Base-by-base conservation (phyloP, 2,113 vertebrate genomes). In the Thalassarche chlororhynchos region DNA sequence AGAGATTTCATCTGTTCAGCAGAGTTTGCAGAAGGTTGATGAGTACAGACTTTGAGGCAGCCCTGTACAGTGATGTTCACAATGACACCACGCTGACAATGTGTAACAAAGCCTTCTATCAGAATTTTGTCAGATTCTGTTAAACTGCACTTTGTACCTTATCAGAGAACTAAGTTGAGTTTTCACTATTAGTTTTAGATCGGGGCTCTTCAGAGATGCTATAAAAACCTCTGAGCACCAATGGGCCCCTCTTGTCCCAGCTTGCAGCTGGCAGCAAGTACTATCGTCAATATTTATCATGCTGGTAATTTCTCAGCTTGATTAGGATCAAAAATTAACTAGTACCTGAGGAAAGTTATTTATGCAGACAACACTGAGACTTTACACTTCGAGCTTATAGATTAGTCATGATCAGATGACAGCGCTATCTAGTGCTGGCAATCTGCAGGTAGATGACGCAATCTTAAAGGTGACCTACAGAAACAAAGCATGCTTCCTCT, bases 391-490 rank as follows among this genome's bases (percentile, higher is more conserved):
- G 87, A 84, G 57, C n/a, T 12, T 77, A 44, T 57, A 72, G 52
- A 92, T 96, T 96, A 91, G 78, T 97, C 96, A 94, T 65, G 76
- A 87, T 95, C 93, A 97, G 91, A 88, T 96, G 95, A 95, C 87
- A 92, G 78, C 8, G 0, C 87, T 95, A 94, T 97, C 93, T 95
- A 55, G 21, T 14, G 49, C 93, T 97, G 89, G 91, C 91, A 96
- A 91, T 96, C 97, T 96, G 93, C 91, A 96, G 95, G 94, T 95
- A 95, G 84, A 89, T 97, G 96, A 97, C 74, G 94, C 94, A 95
- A 96, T 96, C 94, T 90, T 93, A 88, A 93, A 97, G 95, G 96
- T 97, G 94, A 97, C 96, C 95, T 97, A 94, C 93, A 97, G 94
- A 97, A 94, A 89, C 72, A 91, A 88, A 85, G 49, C 9, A 0